These are phyloP conservation scores for Drosophila baimaii DNA, from an alignment of 1,140 invertebrate species.

Conservation along the genomic window DNA sequence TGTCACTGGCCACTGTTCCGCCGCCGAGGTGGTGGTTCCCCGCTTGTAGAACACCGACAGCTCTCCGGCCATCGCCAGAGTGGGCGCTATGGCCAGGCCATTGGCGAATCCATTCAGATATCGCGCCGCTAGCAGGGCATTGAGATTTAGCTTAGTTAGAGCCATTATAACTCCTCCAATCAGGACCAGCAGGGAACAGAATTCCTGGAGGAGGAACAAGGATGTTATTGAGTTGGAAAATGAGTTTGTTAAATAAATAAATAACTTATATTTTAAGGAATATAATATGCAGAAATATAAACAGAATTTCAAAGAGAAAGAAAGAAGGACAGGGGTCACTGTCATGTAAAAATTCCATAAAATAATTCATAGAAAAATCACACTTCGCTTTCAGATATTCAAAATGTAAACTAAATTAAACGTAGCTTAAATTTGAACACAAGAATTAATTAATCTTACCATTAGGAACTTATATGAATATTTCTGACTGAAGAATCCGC, in stretches of 20 bases:
- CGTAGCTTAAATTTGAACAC: neutral
- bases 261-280: too few relatives aligned
- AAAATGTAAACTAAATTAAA: neutral
- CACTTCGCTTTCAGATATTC: neutral
- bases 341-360: too few relatives aligned
- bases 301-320: too few relatives aligned
- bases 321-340: too few relatives aligned
- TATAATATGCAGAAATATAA: too few relatives aligned
- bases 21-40: slow-evolving; percentile 44
- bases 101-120: slow-evolving; percentile 70
- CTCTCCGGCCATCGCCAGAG: slow-evolving; percentile 58
- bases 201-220: slow-evolving; percentile 34
- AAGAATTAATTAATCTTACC: slow-evolving; percentile 19
- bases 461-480: slow-evolving; percentile 54
- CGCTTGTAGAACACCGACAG: slow-evolving; percentile 63
- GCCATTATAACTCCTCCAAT: slow-evolving; percentile 51
- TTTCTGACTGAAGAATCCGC: slow-evolving; percentile 17
- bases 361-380: neutral
- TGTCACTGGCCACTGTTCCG: slow-evolving; percentile 53
- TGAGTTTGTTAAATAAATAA: too few relatives aligned
- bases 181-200: slow-evolving; percentile 49
- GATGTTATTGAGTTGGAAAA: too few relatives aligned
- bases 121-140: slow-evolving; percentile 49
- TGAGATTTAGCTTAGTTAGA: slow-evolving; percentile 3
- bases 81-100: slow-evolving; percentile 54